Evolutionary conservation across 35 echinoderm and acorn worm genomes (phyloP).

Genomic region (Apostichopus californicus): DNA sequence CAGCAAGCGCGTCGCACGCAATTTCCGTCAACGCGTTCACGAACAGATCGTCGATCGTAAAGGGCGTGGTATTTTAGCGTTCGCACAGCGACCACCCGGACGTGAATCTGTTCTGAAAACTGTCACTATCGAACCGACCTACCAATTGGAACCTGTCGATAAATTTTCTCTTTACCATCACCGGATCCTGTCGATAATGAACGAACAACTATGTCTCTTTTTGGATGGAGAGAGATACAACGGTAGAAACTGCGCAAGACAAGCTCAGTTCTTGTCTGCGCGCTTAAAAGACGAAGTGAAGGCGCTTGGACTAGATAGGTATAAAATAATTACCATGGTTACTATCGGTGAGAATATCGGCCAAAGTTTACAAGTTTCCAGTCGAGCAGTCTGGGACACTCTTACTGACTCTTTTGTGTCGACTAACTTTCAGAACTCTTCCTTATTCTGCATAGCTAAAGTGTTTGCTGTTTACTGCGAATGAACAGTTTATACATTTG

Average conservation of each 20-base stretch:
- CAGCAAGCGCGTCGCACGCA: conserved; percentile 60
- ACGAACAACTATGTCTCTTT: conserved; percentile 14
- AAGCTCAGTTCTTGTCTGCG: conserved; percentile 50
- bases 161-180: conserved; percentile 42
- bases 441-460: conserved; percentile 79
- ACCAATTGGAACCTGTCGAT: conserved; percentile 59
- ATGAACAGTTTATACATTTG: not conserved
- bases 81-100: conserved; percentile 39
- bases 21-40: conserved; percentile 51
- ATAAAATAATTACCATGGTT: conserved; percentile 74
- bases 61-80: conserved; percentile 53
- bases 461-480: conserved; percentile 81
- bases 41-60: conserved; percentile 63
- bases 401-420: conserved; percentile 70
- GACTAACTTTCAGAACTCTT: conserved; percentile 61
- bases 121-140: conserved; percentile 59
- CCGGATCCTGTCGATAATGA: conserved; percentile 53
- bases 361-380: conserved; percentile 56
- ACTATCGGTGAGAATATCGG: conserved; percentile 63
- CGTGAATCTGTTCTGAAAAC: not conserved
- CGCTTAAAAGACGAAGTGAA: conserved; percentile 69
- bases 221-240: conserved; percentile 61
- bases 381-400: conserved; percentile 71
- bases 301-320: conserved; percentile 58
- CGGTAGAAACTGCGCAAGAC: conserved; percentile 46